Percentiles rank a stretch among this genome's conserved stretches.
phyloP scores from a whole-genome alignment of 1,140 invertebrate species.

The Leucophenga varia region DNA sequence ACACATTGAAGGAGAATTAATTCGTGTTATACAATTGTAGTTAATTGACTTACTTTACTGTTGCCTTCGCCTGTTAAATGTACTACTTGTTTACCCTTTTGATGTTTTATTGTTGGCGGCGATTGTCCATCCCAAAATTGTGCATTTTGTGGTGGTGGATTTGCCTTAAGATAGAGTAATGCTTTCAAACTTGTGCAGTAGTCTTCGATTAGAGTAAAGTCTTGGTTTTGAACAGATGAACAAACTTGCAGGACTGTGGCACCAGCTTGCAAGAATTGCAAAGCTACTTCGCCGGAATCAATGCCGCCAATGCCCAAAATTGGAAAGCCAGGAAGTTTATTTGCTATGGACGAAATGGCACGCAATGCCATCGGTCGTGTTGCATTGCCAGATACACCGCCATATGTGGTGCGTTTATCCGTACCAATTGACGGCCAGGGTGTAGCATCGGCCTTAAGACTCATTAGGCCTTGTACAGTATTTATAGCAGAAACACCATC shows the following conservation, averaged over 20 bases:
- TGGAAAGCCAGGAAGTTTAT: slow-evolving; percentile 81
- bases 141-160: slow-evolving; percentile 61
- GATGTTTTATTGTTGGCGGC: slow-evolving; percentile 84
- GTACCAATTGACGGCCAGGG: slow-evolving; percentile 91
- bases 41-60: slow-evolving; percentile 60
- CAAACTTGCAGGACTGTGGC: slow-evolving; percentile 90
- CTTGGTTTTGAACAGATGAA: slow-evolving; percentile 97
- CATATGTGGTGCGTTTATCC: slow-evolving; percentile 87
- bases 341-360: slow-evolving; percentile 85
- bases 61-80: slow-evolving; percentile 65
- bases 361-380: slow-evolving; percentile 89
- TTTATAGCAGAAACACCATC: slow-evolving; percentile 96
- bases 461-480: slow-evolving; percentile 93
- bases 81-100: slow-evolving; percentile 86
- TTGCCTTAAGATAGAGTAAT: slow-evolving; percentile 78
- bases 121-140: slow-evolving; percentile 91
- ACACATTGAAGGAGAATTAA: neutral
- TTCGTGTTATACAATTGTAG: too few relatives aligned
- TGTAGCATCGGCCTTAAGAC: slow-evolving; percentile 72
- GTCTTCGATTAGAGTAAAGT: slow-evolving; percentile 93
- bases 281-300: slow-evolving; percentile 89
- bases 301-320: slow-evolving; percentile 96
- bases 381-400: slow-evolving; percentile 94
- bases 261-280: slow-evolving; percentile 92
- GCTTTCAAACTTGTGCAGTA: slow-evolving; percentile 90